Conservation (phyloP, 2,888 invertebrate species). For the Sussaba pulchella region DNA sequence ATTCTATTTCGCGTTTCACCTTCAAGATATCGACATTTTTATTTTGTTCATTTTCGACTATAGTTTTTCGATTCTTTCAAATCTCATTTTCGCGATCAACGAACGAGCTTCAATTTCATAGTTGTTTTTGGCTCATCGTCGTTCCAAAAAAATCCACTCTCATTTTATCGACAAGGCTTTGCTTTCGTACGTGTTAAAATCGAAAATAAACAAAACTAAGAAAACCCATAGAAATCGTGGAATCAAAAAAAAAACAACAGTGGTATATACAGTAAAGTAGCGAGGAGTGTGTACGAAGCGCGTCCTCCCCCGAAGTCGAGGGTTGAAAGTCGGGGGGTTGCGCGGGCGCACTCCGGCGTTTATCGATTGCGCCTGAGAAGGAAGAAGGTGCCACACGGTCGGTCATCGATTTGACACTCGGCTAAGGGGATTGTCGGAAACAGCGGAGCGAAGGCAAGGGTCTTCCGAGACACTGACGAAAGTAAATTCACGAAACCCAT, state of each 20-base stretch:
- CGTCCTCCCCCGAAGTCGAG: constrained; percentile 33
- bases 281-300: constrained; percentile 47
- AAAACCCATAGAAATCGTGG: too few species aligned
- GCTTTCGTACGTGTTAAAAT: too few species aligned
- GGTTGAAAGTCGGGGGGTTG: constrained; percentile 61
- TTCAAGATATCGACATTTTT: background rate
- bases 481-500: constrained; percentile 6
- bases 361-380: constrained; percentile 79
- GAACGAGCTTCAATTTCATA: too few species aligned
- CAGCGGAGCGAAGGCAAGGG: constrained; percentile 61
- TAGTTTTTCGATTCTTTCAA: too few species aligned
- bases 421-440: constrained; percentile 77
- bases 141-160: too few species aligned
- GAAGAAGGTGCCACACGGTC: constrained; percentile 77
- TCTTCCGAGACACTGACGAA: constrained; percentile 41
- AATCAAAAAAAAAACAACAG: background rate
- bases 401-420: constrained; percentile 79
- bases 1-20: background rate
- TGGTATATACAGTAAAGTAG: background rate
- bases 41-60: too few species aligned
- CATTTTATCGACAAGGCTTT: too few species aligned
- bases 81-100: too few species aligned
- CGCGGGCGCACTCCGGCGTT: constrained; percentile 76
- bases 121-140: too few species aligned
- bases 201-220: too few species aligned